Evolutionary conservation across 2,888 invertebrate species (phyloP), one percentile per base, ranked within the genome.

Genomic region (Dicranocentrus wangi): DNA sequence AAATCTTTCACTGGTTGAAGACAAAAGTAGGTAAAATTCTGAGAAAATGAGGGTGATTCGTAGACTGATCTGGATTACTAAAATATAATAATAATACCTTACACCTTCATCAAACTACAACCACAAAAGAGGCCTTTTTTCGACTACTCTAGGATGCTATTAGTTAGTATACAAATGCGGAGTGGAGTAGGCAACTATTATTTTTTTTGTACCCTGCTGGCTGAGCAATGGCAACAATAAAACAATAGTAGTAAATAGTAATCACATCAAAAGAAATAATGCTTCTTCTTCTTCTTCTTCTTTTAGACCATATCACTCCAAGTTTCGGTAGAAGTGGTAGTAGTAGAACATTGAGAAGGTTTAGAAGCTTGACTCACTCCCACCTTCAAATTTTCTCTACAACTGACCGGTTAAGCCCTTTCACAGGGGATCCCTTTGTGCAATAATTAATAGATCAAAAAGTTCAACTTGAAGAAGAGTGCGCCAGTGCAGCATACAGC

Each of bases 361-460:
- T n/a, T n/a, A n/a, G n/a, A n/a, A n/a, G n/a, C n/a, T n/a, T n/a
- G n/a, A n/a, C n/a, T n/a, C n/a, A n/a, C n/a, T n/a, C n/a, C n/a
- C n/a, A n/a, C 7, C 42, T 42, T 42, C 7, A 42, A 42, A 7
- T 13, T 42, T 15, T 51, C 51, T 15, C 51, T 17, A 32, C 32
- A 15, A 43, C 42, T 42, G 43, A 65, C 42, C 65, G 65, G 65
- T 43, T 65, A 65, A 65, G 13, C 42, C 61, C 32, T 61, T 65
- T 65, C 43, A 43, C 65, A 65, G 43, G 3, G 65, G 23, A n/a
- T 17, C 47, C 7, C n/a, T 47, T 10, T 5, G 15, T n/a, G 7
- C 47, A 10, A n/a, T 47, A 65, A 65, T 42, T 65, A 65, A 42
- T 65, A 65, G 65, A 65, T 65, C 65, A 65, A 65, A 65, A 19